phyloP scores from a whole-genome alignment of 2,797 vertebrate genomes.

The Galago senegalensis region DNA sequence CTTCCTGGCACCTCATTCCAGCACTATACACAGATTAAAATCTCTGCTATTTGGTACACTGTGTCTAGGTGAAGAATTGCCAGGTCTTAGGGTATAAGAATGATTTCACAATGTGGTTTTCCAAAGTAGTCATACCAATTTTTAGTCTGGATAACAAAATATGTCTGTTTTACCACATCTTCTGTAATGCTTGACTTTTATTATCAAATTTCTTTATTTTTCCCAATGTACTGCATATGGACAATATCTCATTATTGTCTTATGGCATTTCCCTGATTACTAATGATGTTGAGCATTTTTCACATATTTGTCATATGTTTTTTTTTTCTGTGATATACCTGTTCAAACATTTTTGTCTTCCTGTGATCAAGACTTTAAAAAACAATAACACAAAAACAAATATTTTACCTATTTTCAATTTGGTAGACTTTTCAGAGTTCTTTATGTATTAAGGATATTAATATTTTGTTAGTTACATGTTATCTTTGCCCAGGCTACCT shows the following conservation, averaged over 20 bases:
- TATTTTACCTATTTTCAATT: conserved; percentile 64
- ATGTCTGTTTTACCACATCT: not conserved
- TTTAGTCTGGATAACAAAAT: not conserved
- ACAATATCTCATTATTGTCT: not conserved
- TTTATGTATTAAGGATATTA: not conserved
- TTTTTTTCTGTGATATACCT: conserved; percentile 16
- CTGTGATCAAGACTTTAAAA: not conserved
- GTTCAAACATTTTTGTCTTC: conserved; percentile 47
- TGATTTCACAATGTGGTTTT: not conserved
- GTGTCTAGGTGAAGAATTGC: not conserved
- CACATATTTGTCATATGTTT: not conserved
- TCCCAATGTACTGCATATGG: not conserved
- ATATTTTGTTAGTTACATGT: not conserved
- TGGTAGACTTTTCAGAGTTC: not conserved
- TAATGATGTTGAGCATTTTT: conserved; percentile 10
- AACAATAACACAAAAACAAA: not conserved
- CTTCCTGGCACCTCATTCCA: not conserved
- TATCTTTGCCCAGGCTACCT: not conserved
- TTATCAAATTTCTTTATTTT: conserved; percentile 37
- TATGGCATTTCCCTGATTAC: not conserved
- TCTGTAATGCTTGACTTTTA: not conserved
- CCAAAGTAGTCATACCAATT: not conserved
- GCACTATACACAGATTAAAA: not conserved
- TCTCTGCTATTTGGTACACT: not conserved
- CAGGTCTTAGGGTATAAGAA: not conserved